A percentile compares a stretch with the other conserved stretches of the same genome.
Conservation (phyloP, 1,140 invertebrate species). For the Drosophila yakuba region DNA sequence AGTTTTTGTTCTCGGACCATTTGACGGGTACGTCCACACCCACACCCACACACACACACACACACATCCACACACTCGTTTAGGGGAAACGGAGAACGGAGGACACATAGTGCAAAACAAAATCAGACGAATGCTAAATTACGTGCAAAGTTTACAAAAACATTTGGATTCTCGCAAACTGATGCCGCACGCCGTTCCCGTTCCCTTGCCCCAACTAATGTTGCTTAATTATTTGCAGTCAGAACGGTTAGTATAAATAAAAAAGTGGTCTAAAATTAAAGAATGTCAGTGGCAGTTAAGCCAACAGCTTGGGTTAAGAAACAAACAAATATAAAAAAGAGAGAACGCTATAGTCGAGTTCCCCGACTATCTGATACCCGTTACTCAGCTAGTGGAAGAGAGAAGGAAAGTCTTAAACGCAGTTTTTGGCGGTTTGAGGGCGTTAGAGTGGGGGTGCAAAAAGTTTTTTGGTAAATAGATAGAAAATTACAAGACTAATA, state of each 20-base stretch:
- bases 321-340: too few species aligned
- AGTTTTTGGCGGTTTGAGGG: too few species aligned
- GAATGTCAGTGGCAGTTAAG: background rate
- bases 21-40: conserved; percentile 47
- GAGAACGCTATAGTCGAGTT: too few species aligned
- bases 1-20: conserved; percentile 75
- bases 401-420: too few species aligned
- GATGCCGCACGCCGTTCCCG: conserved; percentile 35
- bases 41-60: background rate
- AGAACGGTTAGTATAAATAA: background rate
- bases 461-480: too few species aligned
- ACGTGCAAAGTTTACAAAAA: conserved; percentile 79
- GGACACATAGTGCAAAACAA: conserved; percentile 58
- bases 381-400: too few species aligned
- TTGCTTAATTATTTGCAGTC: conserved; percentile 72
- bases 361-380: too few species aligned
- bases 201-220: conserved; percentile 27
- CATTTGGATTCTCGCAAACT: conserved; percentile 53
- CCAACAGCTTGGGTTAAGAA: too few species aligned
- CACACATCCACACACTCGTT: background rate
- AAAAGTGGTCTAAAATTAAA: background rate
- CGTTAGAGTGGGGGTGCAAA: too few species aligned
- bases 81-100: conserved; percentile 4
- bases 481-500: too few species aligned
- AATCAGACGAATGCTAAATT: conserved; percentile 67